A percentile compares a stretch with the other conserved stretches of the same genome.
phyloP scores from a whole-genome alignment of 2,113 vertebrate genomes.

The Cottus gobio region DNA sequence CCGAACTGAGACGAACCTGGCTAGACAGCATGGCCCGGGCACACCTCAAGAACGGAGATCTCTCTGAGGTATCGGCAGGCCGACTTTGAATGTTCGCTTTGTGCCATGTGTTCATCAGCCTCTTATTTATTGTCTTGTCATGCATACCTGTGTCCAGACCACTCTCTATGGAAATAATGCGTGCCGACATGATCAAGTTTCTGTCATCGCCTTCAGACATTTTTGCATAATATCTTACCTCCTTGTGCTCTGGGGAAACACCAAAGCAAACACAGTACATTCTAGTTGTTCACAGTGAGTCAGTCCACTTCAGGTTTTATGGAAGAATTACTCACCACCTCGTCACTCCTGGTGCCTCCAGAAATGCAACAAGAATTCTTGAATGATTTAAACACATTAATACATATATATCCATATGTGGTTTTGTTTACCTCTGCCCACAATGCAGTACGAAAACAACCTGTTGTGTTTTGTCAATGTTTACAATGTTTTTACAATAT shows the following conservation, averaged over 20 bases:
- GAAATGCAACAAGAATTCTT: background rate
- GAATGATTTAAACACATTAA: background rate
- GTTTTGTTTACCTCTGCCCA: background rate
- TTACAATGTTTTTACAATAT: background rate
- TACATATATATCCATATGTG: background rate
- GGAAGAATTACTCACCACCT: too few relatives aligned
- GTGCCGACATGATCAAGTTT: background rate
- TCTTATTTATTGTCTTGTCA: background rate
- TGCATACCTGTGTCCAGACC: background rate
- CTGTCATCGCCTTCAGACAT: background rate
- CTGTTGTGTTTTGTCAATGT: background rate
- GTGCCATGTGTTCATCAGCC: background rate
- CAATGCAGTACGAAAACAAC: background rate
- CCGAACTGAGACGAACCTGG: slow-evolving; percentile 96
- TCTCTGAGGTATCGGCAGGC: slow-evolving; percentile 89
- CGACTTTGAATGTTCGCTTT: background rate
- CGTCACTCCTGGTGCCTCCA: background rate
- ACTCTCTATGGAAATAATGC: background rate
- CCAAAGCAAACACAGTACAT: background rate
- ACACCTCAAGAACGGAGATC: slow-evolving; percentile 94
- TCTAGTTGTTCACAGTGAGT: background rate
- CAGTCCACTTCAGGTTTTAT: background rate
- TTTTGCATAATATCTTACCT: background rate
- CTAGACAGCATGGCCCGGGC: slow-evolving; percentile 98
- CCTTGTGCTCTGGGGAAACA: too few relatives aligned